Conservation (phyloP, 2,797 vertebrate species). For the Eulemur rubriventer region DNA sequence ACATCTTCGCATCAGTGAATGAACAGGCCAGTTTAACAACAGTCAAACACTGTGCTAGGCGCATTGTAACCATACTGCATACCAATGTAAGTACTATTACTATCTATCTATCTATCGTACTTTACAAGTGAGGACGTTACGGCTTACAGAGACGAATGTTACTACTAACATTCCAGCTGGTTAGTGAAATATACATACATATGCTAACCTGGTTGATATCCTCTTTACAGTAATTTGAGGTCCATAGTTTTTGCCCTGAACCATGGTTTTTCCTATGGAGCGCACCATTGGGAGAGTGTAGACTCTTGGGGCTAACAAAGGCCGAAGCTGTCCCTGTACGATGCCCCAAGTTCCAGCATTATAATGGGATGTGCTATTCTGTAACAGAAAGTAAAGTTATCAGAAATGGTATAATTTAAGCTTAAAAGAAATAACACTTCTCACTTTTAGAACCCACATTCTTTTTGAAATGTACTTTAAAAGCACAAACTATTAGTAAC, state of each 20-base stretch:
- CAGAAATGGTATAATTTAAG: not conserved
- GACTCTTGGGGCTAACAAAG: conserved; percentile 88
- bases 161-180: not conserved
- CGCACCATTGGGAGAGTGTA: conserved; percentile 92
- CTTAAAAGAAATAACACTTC: conserved; percentile 6
- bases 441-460: conserved; percentile 16
- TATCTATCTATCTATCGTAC: not conserved
- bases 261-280: conserved; percentile 93
- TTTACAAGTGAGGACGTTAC: not conserved
- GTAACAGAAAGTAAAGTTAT: conserved; percentile 69
- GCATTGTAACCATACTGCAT: not conserved
- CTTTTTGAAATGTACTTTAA: conserved; percentile 31
- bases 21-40: not conserved
- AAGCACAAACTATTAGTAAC: conserved; percentile 13
- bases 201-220: conserved; percentile 90
- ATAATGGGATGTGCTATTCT: conserved; percentile 91
- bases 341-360: conserved; percentile 91
- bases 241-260: conserved; percentile 92
- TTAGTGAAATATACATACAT: not conserved
- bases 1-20: not conserved
- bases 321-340: conserved; percentile 90
- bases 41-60: not conserved
- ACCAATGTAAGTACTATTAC: not conserved
- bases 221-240: conserved; percentile 92
- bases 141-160: not conserved